Evolutionary conservation across 2,888 invertebrate species (phyloP).

Genomic region (Amphipyra berbera): DNA sequence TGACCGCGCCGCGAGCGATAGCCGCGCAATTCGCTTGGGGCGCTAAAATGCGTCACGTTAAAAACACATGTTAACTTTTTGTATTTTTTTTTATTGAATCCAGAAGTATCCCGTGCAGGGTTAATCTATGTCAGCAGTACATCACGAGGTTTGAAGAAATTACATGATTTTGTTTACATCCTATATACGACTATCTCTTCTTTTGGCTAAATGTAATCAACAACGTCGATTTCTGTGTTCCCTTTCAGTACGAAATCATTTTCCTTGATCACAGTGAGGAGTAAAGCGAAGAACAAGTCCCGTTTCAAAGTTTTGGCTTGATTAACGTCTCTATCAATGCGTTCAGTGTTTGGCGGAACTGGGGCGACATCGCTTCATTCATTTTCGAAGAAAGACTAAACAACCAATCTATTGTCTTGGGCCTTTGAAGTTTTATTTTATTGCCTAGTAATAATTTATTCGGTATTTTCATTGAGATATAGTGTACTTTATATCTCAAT

Average conservation of each 20-base stretch:
- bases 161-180: too few relatives aligned
- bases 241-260: slow-evolving; percentile 65
- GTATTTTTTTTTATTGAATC: too few relatives aligned
- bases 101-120: too few relatives aligned
- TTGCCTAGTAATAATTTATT: slow-evolving; percentile 28
- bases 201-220: neutral
- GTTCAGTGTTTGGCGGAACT: slow-evolving; percentile 64
- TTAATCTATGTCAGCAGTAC: too few relatives aligned
- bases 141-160: too few relatives aligned
- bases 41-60: too few relatives aligned
- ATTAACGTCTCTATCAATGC: slow-evolving; percentile 70
- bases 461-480: too few relatives aligned
- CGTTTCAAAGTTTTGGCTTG: slow-evolving; percentile 70
- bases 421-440: slow-evolving; percentile 35
- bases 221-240: slow-evolving; percentile 43
- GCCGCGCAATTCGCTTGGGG: too few relatives aligned
- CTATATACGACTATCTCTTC: too few relatives aligned
- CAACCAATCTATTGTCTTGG: slow-evolving; percentile 59
- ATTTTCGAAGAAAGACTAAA: slow-evolving; percentile 50
- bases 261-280: slow-evolving; percentile 71
- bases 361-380: slow-evolving; percentile 62
- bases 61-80: too few relatives aligned
- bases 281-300: slow-evolving; percentile 69
- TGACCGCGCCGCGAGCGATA: too few relatives aligned
- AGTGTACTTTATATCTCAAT: too few relatives aligned